Evolutionary conservation across 2,797 vertebrate species (phyloP).

Genomic region (Lacerta agilis): DNA sequence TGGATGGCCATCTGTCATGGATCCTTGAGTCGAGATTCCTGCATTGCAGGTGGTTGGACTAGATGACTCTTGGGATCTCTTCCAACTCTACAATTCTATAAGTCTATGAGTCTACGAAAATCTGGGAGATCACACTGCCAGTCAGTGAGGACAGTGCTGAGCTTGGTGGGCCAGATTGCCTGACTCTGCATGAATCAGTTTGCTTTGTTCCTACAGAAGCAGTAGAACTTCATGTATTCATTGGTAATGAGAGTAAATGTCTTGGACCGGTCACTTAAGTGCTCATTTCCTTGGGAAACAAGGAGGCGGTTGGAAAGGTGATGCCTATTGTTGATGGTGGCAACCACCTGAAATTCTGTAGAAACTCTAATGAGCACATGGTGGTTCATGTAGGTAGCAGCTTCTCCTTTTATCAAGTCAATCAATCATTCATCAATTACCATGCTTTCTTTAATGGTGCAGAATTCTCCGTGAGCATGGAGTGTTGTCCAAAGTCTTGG

Average conservation of each 20-base stretch:
- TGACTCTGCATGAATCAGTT: too few species aligned
- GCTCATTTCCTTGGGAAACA: background rate
- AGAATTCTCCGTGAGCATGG: background rate
- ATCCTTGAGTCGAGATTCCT: too few species aligned
- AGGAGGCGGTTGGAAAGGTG: background rate
- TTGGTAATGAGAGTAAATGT: background rate
- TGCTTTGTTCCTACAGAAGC: background rate
- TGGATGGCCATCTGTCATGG: too few species aligned
- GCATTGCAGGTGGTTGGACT: too few species aligned
- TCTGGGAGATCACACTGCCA: too few species aligned
- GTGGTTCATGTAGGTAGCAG: too few species aligned
- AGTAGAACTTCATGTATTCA: background rate
- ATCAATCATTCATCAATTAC: too few species aligned
- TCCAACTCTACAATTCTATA: too few species aligned
- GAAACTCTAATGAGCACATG: background rate
- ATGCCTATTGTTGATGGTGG: background rate
- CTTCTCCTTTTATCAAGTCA: background rate
- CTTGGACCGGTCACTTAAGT: background rate
- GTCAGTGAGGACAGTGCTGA: too few species aligned
- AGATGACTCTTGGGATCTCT: too few species aligned
- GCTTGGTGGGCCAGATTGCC: too few species aligned
- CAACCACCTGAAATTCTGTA: background rate
- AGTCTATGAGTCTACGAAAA: too few species aligned
- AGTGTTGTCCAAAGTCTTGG: background rate
- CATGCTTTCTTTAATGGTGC: background rate